Evolutionary conservation across 2,888 invertebrate genomes (phyloP), one percentile per base, ranked within the genome.

Genomic region (Athripsodes cinereus): DNA sequence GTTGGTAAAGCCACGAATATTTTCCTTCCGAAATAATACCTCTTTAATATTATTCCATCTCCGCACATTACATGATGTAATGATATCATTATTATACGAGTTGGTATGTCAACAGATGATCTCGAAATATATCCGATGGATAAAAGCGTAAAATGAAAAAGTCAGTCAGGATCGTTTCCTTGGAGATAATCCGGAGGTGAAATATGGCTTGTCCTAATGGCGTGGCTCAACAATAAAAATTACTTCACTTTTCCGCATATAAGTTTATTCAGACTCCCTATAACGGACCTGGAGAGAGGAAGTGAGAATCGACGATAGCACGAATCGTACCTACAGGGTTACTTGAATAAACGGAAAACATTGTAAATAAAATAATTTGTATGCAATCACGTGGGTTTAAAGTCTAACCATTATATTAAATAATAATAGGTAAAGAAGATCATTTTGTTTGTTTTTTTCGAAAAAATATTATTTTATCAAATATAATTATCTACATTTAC

Each of bases 201-300:
- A 55, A 59, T 50, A 59, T 55, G 52, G 46, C 47, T 35, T 26
- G 48, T 22, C 52, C 55, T 59, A 59, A 59, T 55, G 55, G 52
- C 47, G 46, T 47, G 40, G 50, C 21, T 51, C 48, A 47, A 52
- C 52, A 59, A 59, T 59, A 59, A 59, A 58, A 59, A 59, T 59
- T 55, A 59, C 55, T 59, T 55, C 52, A 59, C 22, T 59, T 59
- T 59, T 48, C 59, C 52, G 55, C 50, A 40, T 44, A 55, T 55
- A 59, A 59, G 52, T 53, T 50, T 34, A 22, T 46, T 44, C 35
- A 20, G 31, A 21, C 35, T 40, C 40, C 40, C 40, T 40, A 40
- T 3, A 40, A 40, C 40, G 40, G 40, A 40, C 21, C 47, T 52
- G 49, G 52, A 21, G 16, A 46, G 26, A 31, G 22, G 19, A 50